These are phyloP conservation scores for Vanessa tameamea DNA, from an alignment of 1,140 invertebrate species.

Conservation along the genomic window DNA sequence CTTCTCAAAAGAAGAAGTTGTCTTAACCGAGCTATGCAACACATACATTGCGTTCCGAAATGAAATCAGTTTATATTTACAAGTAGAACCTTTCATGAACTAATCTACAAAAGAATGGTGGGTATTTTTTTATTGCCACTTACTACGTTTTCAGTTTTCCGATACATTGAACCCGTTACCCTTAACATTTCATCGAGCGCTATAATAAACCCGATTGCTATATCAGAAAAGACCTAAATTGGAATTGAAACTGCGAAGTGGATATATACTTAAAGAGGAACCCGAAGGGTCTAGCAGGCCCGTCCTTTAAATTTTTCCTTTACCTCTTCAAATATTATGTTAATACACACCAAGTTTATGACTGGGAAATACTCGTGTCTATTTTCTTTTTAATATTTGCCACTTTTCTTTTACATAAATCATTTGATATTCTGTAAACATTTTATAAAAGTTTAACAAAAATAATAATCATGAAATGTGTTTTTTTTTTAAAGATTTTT, in stretches of 20 bases:
- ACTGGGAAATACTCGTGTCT: neutral
- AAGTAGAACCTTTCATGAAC: neutral
- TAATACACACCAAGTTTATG: slow-evolving; percentile 4
- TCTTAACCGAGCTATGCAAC: too few species aligned
- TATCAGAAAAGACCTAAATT: slow-evolving; percentile 28
- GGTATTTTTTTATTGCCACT: slow-evolving; percentile 32
- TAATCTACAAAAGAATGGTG: slow-evolving; percentile 26
- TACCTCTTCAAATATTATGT: slow-evolving; percentile 14
- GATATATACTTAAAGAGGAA: slow-evolving; percentile 20
- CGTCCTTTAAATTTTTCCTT: slow-evolving; percentile 20
- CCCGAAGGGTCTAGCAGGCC: slow-evolving; percentile 3
- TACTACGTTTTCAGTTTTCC: slow-evolving; percentile 33
- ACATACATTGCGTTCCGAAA: too few species aligned
- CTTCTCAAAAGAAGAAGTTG: too few species aligned
- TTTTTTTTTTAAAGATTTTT: too few species aligned
- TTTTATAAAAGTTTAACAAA: too few species aligned
- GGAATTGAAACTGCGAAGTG: slow-evolving; percentile 25
- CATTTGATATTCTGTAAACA: too few species aligned
- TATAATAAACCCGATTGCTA: slow-evolving; percentile 33
- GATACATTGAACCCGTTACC: slow-evolving; percentile 31
- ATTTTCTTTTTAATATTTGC: too few species aligned
- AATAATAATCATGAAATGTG: too few species aligned
- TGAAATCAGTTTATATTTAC: neutral
- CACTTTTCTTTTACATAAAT: too few species aligned
- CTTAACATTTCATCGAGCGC: slow-evolving; percentile 29